Percentiles rank a stretch among this genome's conserved stretches.
phyloP scores from a whole-genome alignment of 2,888 invertebrate genomes.

The Incurvaria masculella region DNA sequence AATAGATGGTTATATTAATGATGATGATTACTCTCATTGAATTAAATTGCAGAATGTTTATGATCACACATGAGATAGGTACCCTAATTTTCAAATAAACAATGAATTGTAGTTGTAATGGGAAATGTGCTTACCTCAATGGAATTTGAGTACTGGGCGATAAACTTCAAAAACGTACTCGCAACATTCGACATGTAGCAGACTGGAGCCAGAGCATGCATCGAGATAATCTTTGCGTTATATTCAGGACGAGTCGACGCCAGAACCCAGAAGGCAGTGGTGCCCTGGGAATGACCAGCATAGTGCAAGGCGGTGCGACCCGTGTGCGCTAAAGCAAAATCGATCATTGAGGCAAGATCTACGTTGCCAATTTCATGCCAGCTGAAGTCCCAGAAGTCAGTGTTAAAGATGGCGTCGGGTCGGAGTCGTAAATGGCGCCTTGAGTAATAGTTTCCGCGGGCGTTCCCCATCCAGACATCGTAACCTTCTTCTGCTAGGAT shows the following conservation, averaged over 20 bases:
- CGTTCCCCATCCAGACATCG: constrained; percentile 11
- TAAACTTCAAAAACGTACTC: constrained; percentile 40
- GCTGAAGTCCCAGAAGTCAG: constrained; percentile 73
- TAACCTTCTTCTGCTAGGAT: constrained; percentile 7
- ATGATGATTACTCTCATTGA: no score
- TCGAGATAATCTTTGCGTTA: constrained; percentile 62
- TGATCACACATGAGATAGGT: no score
- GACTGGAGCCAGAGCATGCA: constrained; percentile 69
- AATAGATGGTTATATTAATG: no score
- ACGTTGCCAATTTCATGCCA: constrained; percentile 80
- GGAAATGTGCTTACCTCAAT: constrained; percentile 32
- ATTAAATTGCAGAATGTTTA: no score
- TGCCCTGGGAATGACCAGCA: constrained; percentile 74
- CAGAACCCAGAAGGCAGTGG: constrained; percentile 67
- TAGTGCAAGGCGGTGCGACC: constrained; percentile 64
- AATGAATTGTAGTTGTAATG: no score
- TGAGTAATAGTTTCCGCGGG: constrained; percentile 10
- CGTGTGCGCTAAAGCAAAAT: constrained; percentile 61
- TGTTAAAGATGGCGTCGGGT: constrained; percentile 5
- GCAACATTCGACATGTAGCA: constrained; percentile 58
- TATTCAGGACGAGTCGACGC: constrained; percentile 61
- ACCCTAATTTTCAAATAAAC: no score
- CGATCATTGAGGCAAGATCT: constrained; percentile 80
- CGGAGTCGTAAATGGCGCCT: constrained; percentile 6
- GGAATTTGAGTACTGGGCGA: constrained; percentile 37